Evolutionary conservation across 2,113 vertebrate genomes (phyloP).

Genomic region (Dicentrarchus labrax): DNA sequence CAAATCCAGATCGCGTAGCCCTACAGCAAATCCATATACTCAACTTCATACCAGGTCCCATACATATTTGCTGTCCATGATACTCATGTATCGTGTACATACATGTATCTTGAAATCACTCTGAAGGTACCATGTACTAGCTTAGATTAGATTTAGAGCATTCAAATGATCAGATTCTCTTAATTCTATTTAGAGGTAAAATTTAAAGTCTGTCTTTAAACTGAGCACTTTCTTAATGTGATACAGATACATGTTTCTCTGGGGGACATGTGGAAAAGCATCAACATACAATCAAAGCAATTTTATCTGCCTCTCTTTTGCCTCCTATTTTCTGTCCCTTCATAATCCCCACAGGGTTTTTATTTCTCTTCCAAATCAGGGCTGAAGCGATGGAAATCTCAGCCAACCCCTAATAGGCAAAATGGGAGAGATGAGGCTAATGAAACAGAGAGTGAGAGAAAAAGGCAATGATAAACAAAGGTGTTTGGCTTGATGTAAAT

Average conservation of each 20-base stretch:
- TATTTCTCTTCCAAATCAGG: conserved; percentile 6
- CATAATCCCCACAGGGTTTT: conserved; percentile 21
- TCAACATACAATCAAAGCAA: conserved; percentile 34
- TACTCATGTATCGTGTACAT: too few species aligned
- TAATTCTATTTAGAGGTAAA: too few species aligned
- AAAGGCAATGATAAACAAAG: background rate
- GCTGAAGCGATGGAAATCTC: background rate
- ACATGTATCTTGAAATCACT: too few species aligned
- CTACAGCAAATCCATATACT: background rate
- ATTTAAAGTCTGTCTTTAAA: too few species aligned
- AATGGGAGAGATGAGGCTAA: background rate
- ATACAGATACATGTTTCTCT: conserved; percentile 15
- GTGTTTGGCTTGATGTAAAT: background rate
- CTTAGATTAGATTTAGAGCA: too few species aligned
- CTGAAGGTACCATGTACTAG: too few species aligned
- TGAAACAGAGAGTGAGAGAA: background rate
- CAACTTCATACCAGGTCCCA: too few species aligned
- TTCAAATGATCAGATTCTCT: too few species aligned
- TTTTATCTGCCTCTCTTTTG: conserved; percentile 1
- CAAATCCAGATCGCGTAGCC: background rate
- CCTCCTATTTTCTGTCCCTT: conserved; percentile 22
- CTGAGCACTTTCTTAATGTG: background rate
- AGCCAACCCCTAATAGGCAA: background rate
- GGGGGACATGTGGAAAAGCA: background rate
- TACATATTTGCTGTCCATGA: too few species aligned